Evolutionary conservation across 2,113 vertebrate species (phyloP).

Genomic region (Eretmodus cyanostictus): DNA sequence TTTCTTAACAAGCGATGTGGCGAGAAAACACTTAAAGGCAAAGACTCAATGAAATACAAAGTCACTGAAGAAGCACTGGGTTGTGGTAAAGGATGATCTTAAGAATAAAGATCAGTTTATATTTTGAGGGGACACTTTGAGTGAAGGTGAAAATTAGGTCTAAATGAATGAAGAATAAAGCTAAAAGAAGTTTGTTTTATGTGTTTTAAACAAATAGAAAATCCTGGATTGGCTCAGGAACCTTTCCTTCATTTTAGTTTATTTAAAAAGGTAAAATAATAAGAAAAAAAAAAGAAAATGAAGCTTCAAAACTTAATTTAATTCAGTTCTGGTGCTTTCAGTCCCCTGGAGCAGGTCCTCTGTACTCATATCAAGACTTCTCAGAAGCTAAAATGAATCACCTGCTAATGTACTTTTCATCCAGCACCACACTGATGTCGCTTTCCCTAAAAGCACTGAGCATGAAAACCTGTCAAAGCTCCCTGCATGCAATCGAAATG

Average conservation of each 20-base stretch:
- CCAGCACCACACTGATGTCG: background rate
- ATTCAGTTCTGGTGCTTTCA: background rate
- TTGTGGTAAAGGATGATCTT: rapidly evolving
- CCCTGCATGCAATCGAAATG: background rate
- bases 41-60: background rate
- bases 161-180: background rate
- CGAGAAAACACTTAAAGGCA: background rate
- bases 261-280: background rate
- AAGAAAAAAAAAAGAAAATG: background rate
- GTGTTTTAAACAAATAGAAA: background rate
- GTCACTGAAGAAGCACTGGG: background rate
- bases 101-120: background rate
- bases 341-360: background rate
- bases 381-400: background rate
- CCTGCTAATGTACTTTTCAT: background rate
- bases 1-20: background rate
- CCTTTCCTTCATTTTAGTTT: background rate
- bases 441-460: background rate
- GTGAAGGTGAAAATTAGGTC: rapidly evolving
- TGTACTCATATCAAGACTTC: background rate
- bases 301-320: background rate
- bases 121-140: background rate
- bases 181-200: background rate
- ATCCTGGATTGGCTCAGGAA: rapidly evolving
- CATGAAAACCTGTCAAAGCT: background rate